phyloP scores from a whole-genome alignment of 2,797 vertebrate species.

The Melanogrammus aeglefinus region DNA sequence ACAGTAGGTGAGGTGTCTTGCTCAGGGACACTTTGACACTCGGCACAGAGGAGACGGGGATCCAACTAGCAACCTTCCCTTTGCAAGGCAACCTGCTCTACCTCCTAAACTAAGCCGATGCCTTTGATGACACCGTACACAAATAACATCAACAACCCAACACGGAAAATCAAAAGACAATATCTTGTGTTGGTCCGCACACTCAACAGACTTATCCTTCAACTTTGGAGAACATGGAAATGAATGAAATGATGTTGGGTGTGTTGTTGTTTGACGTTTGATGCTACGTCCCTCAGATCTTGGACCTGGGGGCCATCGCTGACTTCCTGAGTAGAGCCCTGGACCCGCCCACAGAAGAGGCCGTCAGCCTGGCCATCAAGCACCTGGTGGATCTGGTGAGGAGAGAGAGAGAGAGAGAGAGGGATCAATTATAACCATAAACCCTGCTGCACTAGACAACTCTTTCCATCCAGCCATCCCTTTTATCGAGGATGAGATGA shows the following conservation, averaged over 20 bases:
- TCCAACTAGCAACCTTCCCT: no score
- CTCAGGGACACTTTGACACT: no score
- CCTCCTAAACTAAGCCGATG: no score
- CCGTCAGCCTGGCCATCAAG: conserved; percentile 85
- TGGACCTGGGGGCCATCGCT: conserved; percentile 89
- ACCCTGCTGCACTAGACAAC: not conserved
- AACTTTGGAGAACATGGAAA: not conserved
- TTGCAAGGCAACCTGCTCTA: no score
- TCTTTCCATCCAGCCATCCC: not conserved
- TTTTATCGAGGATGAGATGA: not conserved
- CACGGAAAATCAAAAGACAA: no score
- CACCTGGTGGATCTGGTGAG: conserved; percentile 90
- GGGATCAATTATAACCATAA: not conserved
- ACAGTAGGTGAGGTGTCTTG: no score
- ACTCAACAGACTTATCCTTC: no score
- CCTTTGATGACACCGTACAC: not conserved
- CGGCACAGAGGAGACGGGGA: no score
- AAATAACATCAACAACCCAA: not conserved
- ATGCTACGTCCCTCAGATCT: conserved; percentile 72
- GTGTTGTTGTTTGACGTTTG: conserved; percentile 17
- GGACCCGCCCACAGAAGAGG: conserved; percentile 85
- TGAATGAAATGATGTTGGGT: not conserved
- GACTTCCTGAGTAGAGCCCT: conserved; percentile 85
- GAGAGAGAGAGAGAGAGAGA: not conserved
- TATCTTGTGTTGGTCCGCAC: no score